Percentiles rank a stretch among this genome's conserved stretches.
phyloP scores from a whole-genome alignment of 2,113 vertebrate genomes.

The Hyperopisus bebe region DNA sequence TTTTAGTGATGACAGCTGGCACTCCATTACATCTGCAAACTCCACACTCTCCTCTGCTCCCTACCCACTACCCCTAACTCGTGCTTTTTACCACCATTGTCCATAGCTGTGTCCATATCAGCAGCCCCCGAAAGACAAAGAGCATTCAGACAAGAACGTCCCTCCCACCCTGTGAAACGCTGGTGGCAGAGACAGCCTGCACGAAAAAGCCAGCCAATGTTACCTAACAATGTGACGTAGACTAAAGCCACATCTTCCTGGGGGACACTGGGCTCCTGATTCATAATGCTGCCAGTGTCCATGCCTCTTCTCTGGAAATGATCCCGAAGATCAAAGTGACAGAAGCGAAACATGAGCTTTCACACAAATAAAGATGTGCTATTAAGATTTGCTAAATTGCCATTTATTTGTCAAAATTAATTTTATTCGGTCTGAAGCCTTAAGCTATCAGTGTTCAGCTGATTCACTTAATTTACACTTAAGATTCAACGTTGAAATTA shows the following conservation, averaged over 20 bases:
- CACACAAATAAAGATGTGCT: neutral
- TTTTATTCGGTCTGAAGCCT: constrained; percentile 2
- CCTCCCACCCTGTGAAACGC: neutral
- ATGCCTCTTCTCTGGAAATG: neutral
- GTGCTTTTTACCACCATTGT: neutral
- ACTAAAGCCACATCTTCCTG: neutral
- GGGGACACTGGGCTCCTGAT: neutral
- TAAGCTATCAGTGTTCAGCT: neutral
- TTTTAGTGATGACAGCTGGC: neutral
- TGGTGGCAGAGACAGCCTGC: neutral
- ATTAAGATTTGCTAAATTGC: neutral
- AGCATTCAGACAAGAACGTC: neutral
- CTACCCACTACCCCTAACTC: neutral
- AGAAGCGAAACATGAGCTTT: neutral
- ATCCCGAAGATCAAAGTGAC: neutral
- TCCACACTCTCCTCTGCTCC: neutral
- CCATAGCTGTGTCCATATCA: neutral
- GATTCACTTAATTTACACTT: neutral
- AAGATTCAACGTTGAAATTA: neutral
- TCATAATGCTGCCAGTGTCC: neutral
- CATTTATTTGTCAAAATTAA: constrained; percentile 9
- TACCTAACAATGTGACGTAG: neutral
- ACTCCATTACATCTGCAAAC: neutral
- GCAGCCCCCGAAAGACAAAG: neutral
- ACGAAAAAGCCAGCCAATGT: neutral